Evolutionary conservation across 2,797 vertebrate species (phyloP).

Genomic region (Acestrorhynchus altus): DNA sequence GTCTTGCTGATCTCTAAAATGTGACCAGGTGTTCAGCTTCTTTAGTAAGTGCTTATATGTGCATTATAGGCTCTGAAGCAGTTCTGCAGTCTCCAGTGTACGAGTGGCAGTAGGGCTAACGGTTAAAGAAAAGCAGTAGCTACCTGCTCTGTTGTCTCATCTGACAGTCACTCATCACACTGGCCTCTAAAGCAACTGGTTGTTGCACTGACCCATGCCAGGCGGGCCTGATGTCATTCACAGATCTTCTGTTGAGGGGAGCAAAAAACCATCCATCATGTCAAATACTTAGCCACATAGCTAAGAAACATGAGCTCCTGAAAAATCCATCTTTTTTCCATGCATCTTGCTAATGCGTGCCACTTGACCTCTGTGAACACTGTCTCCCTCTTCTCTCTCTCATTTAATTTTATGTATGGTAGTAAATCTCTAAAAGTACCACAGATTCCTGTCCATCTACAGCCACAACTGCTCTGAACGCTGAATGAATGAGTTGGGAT

Average conservation of each 20-base stretch:
- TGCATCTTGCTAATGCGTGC: constrained; percentile 58
- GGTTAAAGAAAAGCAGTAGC: neutral
- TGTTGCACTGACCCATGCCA: constrained; percentile 23
- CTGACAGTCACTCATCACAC: too few species aligned
- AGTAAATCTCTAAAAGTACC: constrained; percentile 68
- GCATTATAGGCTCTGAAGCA: neutral
- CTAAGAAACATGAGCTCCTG: constrained; percentile 67
- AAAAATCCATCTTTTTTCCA: constrained; percentile 58
- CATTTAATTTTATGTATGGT: constrained; percentile 64
- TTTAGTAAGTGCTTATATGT: neutral
- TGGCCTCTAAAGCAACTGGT: constrained; percentile 6
- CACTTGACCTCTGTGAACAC: constrained; percentile 69
- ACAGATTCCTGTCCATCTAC: constrained; percentile 66
- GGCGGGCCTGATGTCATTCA: constrained; percentile 57
- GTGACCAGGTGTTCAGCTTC: too few species aligned
- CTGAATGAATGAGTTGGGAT: constrained; percentile 42
- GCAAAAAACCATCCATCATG: neutral
- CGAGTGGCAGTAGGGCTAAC: neutral
- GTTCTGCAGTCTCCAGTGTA: neutral
- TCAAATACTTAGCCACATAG: constrained; percentile 8
- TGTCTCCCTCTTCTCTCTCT: constrained; percentile 48
- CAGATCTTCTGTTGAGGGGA: constrained; percentile 46
- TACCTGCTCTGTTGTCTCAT: neutral
- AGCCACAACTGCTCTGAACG: constrained; percentile 17
- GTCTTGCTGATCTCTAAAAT: neutral